Evolutionary conservation across 1,140 invertebrate genomes (phyloP).

Genomic region (Drosophila parabipectinata): DNA sequence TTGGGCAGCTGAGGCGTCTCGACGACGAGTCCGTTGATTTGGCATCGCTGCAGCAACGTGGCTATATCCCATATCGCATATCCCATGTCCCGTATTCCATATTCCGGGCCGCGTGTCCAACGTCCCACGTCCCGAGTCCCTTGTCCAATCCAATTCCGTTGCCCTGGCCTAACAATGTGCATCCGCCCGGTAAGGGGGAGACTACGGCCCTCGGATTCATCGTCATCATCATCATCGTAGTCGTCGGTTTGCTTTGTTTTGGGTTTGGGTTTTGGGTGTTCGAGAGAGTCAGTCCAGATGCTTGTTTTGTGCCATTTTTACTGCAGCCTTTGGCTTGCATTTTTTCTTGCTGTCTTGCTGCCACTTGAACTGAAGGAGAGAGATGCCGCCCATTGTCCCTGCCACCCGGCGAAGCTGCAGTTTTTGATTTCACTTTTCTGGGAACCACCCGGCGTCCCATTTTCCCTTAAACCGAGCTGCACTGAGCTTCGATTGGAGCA

Average conservation of each 20-base stretch:
- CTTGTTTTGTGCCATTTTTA: conserved; percentile 79
- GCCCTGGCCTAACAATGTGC: conserved; percentile 77
- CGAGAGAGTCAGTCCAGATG: conserved; percentile 22
- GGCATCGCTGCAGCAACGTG: conserved; percentile 49
- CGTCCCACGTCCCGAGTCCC: not conserved
- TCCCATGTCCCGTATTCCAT: not conserved
- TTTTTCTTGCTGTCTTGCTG: conserved; percentile 73
- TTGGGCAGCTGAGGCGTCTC: conserved; percentile 67
- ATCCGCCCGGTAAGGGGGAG: conserved; percentile 48
- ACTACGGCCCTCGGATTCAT: conserved; percentile 25
- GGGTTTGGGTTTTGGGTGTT: conserved; percentile 9
- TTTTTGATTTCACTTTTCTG: conserved; percentile 81
- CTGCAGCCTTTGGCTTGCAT: conserved; percentile 81
- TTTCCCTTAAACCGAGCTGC: conserved; percentile 46
- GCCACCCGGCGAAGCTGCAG: conserved; percentile 53
- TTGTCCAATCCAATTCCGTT: conserved; percentile 76
- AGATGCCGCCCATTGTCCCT: conserved; percentile 40
- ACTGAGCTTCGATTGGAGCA: conserved; percentile 63
- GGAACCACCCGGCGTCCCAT: conserved; percentile 37
- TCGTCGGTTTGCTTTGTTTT: conserved; percentile 34
- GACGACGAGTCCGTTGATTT: conserved; percentile 74
- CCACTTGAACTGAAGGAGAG: conserved; percentile 69
- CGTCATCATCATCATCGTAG: conserved; percentile 56
- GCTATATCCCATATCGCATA: conserved; percentile 29
- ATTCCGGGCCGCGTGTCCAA: not conserved